These are phyloP conservation scores for Machimus rusticus DNA, from an alignment of 2,888 invertebrate genomes.

Conservation along the genomic window DNA sequence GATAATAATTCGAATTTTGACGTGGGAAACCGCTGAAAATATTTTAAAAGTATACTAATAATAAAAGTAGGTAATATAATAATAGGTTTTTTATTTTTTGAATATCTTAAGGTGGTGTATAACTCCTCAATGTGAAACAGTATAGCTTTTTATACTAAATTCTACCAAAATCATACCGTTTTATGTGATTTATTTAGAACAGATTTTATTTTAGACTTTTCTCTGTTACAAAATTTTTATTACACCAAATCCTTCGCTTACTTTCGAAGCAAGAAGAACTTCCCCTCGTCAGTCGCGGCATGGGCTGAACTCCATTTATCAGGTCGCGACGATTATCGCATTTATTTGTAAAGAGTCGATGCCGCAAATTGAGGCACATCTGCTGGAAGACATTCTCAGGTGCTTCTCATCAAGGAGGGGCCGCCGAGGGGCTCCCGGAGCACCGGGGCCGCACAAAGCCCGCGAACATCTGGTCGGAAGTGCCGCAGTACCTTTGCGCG, in stretches of 20 bases:
- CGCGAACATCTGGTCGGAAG: conserved; percentile 27
- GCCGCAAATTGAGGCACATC: conserved; percentile 15
- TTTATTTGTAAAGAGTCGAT: neutral
- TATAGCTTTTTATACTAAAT: no score
- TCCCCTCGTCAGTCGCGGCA: neutral
- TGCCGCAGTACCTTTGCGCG: conserved; percentile 10
- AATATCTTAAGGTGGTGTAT: no score
- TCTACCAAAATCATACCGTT: no score
- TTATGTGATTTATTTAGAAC: no score
- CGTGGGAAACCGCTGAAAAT: no score
- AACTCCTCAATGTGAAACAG: no score
- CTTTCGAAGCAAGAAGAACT: neutral
- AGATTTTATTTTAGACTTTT: no score
- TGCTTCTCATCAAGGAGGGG: conserved; percentile 10
- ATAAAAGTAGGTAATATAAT: no score
- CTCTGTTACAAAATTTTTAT: neutral
- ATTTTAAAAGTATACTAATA: no score
- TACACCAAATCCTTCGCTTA: neutral
- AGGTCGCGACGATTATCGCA: conserved; percentile 1
- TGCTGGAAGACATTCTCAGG: conserved; percentile 23
- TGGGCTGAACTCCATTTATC: neutral
- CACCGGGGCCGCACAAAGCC: neutral
- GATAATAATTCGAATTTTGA: no score
- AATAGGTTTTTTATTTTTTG: no score
- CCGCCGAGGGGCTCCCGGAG: neutral